Conservation (phyloP, 2,113 vertebrate genomes). For the Ardeotis arabs region DNA sequence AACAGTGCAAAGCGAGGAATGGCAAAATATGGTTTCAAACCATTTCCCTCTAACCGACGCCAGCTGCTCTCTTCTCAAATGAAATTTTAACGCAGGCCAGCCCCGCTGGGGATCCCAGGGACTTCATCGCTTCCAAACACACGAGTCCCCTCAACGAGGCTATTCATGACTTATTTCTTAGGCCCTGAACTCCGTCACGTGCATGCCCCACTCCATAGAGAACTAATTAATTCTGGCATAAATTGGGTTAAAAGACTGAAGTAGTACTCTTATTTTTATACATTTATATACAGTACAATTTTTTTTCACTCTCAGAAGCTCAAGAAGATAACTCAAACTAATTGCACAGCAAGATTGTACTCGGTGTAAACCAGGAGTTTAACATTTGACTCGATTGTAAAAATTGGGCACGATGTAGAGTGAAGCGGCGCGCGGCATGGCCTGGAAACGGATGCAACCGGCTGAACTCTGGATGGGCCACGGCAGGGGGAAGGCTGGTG, state of each 20-base stretch:
- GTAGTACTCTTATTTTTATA: background rate
- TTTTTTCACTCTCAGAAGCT: background rate
- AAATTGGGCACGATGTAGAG: background rate
- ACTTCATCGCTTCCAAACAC: background rate
- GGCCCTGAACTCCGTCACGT: background rate
- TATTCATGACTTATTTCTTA: background rate
- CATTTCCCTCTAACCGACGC: background rate
- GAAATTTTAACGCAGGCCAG: background rate
- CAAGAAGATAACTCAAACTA: background rate
- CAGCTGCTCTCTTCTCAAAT: background rate
- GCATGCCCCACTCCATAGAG: background rate
- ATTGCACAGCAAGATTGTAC: background rate
- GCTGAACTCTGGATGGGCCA: accelerated
- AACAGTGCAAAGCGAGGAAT: background rate
- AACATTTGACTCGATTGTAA: accelerated
- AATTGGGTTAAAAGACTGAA: background rate
- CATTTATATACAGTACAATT: background rate
- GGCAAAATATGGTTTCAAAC: background rate
- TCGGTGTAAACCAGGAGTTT: background rate
- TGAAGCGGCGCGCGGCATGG: accelerated
- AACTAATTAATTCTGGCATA: background rate
- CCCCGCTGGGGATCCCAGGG: background rate
- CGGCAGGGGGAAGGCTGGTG: accelerated
- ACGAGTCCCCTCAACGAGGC: background rate
- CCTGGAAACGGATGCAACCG: background rate